Conservation (phyloP, 2,113 vertebrate species). For the Rhadina sibilatrix region DNA sequence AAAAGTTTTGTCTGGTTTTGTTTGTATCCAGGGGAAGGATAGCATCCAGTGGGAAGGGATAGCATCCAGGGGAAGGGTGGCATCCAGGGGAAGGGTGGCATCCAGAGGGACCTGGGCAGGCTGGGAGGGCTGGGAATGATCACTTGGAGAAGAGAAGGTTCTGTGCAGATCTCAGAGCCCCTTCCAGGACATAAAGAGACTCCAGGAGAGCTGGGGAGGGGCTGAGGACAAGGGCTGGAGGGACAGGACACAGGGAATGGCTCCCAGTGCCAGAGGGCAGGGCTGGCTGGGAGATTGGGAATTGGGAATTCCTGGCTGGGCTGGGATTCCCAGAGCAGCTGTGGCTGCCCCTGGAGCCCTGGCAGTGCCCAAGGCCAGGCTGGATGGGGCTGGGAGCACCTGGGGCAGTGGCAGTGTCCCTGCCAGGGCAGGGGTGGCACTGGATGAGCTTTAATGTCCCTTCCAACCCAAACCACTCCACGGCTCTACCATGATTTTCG, state of each 20-base stretch:
- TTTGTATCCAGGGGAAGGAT: too few relatives aligned
- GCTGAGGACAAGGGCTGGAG: not conserved
- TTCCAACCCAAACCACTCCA: not conserved
- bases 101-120: not conserved
- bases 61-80: not conserved
- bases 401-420: not conserved
- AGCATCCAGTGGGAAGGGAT: not conserved
- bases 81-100: not conserved
- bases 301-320: not conserved
- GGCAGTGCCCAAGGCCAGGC: accelerated
- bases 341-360: not conserved
- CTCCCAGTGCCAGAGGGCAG: not conserved
- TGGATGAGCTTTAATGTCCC: not conserved
- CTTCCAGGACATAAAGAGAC: accelerated
- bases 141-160: not conserved
- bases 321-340: not conserved
- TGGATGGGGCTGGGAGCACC: not conserved
- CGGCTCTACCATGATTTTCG: slow-evolving; percentile 43
- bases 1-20: too few relatives aligned
- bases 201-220: not conserved
- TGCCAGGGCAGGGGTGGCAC: accelerated
- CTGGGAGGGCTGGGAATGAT: not conserved
- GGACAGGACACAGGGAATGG: not conserved
- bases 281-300: accelerated
- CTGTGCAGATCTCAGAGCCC: accelerated